Conservation (phyloP, 2,113 vertebrate species). For the Alouatta palliata region DNA sequence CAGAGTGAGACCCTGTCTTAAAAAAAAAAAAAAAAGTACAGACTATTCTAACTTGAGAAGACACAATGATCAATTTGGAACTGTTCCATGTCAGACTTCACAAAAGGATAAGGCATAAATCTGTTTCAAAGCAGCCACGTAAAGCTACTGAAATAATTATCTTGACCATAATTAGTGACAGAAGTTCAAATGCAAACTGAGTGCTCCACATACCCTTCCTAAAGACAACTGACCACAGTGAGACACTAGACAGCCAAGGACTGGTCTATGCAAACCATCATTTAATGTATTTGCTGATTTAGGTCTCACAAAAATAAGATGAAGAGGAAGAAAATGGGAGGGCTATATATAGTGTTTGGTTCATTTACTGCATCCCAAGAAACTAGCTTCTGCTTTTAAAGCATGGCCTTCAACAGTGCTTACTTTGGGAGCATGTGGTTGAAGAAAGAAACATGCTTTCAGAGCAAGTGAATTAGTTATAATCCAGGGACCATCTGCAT, state of each 20-base stretch:
- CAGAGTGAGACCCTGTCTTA: too few relatives aligned
- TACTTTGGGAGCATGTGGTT: background rate
- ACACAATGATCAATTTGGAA: background rate
- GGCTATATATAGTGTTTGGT: background rate
- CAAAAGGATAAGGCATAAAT: background rate
- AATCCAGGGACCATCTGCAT: background rate
- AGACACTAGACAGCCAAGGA: conserved; percentile 9
- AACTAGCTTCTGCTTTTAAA: conserved; percentile 29
- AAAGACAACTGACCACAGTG: background rate
- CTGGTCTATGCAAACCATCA: background rate
- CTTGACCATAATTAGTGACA: background rate
- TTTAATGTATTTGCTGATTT: background rate
- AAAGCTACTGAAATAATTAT: conserved; percentile 10
- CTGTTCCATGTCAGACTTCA: background rate
- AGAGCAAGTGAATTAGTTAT: background rate
- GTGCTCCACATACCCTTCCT: background rate
- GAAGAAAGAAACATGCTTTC: conserved; percentile 7
- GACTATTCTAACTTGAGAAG: background rate
- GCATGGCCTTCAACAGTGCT: background rate
- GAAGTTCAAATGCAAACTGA: conserved; percentile 9
- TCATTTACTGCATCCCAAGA: background rate
- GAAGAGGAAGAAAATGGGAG: background rate
- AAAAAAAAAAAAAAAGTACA: background rate
- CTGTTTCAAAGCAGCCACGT: background rate
- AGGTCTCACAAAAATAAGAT: background rate